Base-by-base conservation (phyloP, 2,797 vertebrate genomes). In the Argyrosomus regius region DNA sequence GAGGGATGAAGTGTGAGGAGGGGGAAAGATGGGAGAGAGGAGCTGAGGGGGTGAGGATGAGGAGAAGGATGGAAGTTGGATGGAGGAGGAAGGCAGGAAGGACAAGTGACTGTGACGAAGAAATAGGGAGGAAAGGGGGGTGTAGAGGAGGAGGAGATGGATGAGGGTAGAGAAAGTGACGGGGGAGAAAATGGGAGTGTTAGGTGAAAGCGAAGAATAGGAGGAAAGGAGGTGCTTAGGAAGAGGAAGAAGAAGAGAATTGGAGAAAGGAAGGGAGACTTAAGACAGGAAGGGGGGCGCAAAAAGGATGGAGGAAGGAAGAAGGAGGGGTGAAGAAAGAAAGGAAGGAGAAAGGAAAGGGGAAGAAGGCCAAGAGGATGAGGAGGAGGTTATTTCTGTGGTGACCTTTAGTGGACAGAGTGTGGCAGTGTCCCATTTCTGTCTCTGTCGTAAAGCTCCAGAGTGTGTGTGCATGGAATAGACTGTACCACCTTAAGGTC, bases 401-500 rank as follows among this genome's bases (percentile, higher is more conserved):
- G 52, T 64, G 75, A 71, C 60, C 67, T 76, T 61, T 43, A 39
- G 10, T 56, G 48, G 31, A 31, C 31, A 31, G 31, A 31, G 39
- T 6, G 53, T 31, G 24, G 39, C 35, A 8, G 67, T 63, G 58
- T 69, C 63, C 46, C 16, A 17, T 60, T 59, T 60, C 8, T 67
- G 66, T 74, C 50, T 53, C 56, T 3, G 6, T 49, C 16, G 1
- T 17, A 49, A 10, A 39, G 18, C 10, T 50, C 13, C 22, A 17
- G 41, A 18, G 17, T 52, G 13, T 39, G 3, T 75, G 45, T 17
- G 48, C 24, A n/a, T 12, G 10, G 53, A 76, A 68, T 45, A 62
- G 22, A 9, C 16, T 49, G 13, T 6, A 24, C 46, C 2, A 54
- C 75, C 58, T 78, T 62, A 79, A 82, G 58, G 61, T 79, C 53